Evolutionary conservation across 2,797 vertebrate genomes (phyloP), one percentile per base, ranked within the genome.

Genomic region (Poeciliopsis turneri): DNA sequence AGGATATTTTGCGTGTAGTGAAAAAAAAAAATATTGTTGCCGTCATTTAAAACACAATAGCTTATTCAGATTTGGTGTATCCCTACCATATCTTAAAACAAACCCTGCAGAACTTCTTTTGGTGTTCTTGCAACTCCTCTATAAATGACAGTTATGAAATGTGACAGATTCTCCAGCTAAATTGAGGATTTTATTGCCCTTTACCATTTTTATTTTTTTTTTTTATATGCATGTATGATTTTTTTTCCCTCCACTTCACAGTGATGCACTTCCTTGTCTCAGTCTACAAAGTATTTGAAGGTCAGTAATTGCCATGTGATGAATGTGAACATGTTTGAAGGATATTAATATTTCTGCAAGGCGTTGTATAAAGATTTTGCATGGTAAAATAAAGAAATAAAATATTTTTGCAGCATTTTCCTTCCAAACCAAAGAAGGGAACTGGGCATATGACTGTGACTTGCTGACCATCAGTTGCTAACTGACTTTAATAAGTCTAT

Each of bases 331-430:
- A 16, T 43, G 39, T 13, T 43, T 43, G 7, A 69, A 16, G n/a
- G 15, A n/a, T n/a, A 45, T 70, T 46, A 28, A 45, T 28, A 16
- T 13, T 70, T 70, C 25, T 70, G 68, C 41, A 70, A 28, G 25
- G 41, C 13, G 7, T 25, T 16, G 23, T 86, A 83, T 75, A 87
- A 82, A 86, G 78, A 81, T 25, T 55, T 71, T 81, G 79, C 73
- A 69, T 83, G 79, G 82, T 78, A 85, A 89, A 90, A 90, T 11
- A 79, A 81, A 87, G 61, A 41, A 81, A 89, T 88, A 72, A 86
- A 83, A 88, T 75, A 75, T 90, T 78, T 77, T 89, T 87, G 91
- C 91, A 90, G 88, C 87, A 87, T 86, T 87, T 74, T 77, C 30
- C 79, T 91, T 86, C 82, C 45, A 82, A 82, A 79, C 25, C 80